phyloP scores from a whole-genome alignment of 2,888 invertebrate genomes.

The Lasioglossum oenotherae region DNA sequence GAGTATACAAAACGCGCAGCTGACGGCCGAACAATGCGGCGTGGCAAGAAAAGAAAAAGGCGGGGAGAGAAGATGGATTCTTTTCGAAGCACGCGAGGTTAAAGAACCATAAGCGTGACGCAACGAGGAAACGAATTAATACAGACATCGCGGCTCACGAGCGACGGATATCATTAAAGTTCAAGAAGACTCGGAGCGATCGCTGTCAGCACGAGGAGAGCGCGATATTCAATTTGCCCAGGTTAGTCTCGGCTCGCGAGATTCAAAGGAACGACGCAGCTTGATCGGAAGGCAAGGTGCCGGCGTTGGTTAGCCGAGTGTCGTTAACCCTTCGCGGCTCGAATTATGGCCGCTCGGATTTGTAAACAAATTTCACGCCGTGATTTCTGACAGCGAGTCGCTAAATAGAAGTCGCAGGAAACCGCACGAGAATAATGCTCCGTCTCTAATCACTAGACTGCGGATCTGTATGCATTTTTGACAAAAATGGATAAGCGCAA shows the following conservation, averaged over 20 bases:
- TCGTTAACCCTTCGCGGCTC: slow-evolving; percentile 28
- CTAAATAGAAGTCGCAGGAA: not conserved
- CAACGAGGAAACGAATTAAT: slow-evolving; percentile 12
- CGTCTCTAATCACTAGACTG: not conserved
- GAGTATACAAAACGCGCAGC: slow-evolving; percentile 10
- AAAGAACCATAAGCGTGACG: slow-evolving; percentile 14
- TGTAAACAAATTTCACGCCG: not conserved
- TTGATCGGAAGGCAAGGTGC: slow-evolving; percentile 6
- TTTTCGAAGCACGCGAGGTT: slow-evolving; percentile 9
- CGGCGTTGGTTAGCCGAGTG: slow-evolving; percentile 4
- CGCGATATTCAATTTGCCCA: slow-evolving; percentile 48
- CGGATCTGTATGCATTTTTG: no score
- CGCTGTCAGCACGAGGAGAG: not conserved
- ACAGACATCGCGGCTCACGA: slow-evolving; percentile 11
- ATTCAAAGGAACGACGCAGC: slow-evolving; percentile 30
- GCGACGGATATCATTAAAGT: slow-evolving; percentile 26
- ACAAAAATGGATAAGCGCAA: no score
- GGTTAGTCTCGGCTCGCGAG: slow-evolving; percentile 43
- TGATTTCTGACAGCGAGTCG: not conserved
- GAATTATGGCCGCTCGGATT: not conserved
- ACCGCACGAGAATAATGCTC: not conserved
- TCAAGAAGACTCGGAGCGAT: slow-evolving; percentile 19
- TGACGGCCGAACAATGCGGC: not conserved
- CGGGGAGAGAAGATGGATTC: not conserved
- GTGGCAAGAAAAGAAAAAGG: not conserved